Evolutionary conservation across 2,797 vertebrate genomes (phyloP), one percentile per base, ranked within the genome.

Genomic region (Liparis tanakae): DNA sequence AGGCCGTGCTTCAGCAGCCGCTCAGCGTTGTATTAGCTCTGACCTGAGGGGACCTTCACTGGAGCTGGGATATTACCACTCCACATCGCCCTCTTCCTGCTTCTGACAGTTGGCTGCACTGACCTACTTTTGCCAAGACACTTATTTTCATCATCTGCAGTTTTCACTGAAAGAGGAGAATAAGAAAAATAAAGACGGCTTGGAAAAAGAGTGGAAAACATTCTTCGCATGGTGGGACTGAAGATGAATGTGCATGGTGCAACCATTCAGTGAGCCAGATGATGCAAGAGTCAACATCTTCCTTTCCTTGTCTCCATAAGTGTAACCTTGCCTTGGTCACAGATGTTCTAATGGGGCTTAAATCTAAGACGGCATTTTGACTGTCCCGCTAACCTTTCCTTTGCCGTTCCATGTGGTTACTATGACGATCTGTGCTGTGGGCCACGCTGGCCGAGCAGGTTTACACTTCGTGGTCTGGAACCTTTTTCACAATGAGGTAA

Each of bases 71-170:
- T 74, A 72, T 78, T 76, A 74, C 67, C 20, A 22, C 84, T 68
- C 72, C 3, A 41, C 75, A 67, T 83, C 72, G 86, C 59, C 59
- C 72, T 81, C 74, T 79, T 76, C 64, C 69, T 76, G 43, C 65
- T 67, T 83, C 70, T 87, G 89, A 91, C 90, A 86, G 83, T 88
- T 81, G 85, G 80, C 81, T 88, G 74, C 73, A 85, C 72, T 92
- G 91, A 91, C 92, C 92, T 89, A 93, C 75, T 91, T 93, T 78
- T 72, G 51, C 81, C 73, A 62, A 59, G 59, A 70, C 72, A 62
- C 70, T 77, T 55, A 59, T 63, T 57, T 75, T 81, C 66, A 78
- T 83, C 75, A 87, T 59, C 63, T 70, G 67, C 70, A 54, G 58
- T 53, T 76, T 74, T 61, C 41, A 20, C 58, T 14, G 30, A 67